Percentiles rank a stretch among this genome's conserved stretches.
Evolutionary conservation across 2,113 vertebrate species (phyloP).

Genomic region (Leptodactylus fuscus): DNA sequence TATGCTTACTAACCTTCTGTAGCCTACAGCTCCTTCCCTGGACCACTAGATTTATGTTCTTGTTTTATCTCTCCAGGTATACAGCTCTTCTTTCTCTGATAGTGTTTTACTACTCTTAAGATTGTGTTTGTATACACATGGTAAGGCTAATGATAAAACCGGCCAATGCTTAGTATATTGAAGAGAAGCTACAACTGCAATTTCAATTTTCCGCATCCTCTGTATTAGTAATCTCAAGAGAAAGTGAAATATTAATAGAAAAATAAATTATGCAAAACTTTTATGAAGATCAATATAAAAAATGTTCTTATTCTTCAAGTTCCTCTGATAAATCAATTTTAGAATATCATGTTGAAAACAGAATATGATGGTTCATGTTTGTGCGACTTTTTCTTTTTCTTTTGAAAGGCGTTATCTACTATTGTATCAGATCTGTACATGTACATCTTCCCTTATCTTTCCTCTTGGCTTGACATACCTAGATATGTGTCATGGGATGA

Average conservation of each 20-base stretch:
- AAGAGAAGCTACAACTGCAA: not conserved
- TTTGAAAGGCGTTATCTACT: no score
- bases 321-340: not conserved
- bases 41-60: constrained; percentile 22
- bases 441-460: no score
- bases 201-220: not conserved
- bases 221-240: not conserved
- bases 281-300: constrained; percentile 1
- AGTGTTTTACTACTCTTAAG: not conserved
- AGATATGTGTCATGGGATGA: no score
- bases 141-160: not conserved
- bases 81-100: not conserved
- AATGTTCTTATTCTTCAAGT: not conserved
- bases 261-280: not conserved
- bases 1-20: constrained; percentile 38
- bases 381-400: no score
- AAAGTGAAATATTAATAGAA: not conserved
- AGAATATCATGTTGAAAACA: not conserved
- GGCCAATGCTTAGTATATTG: not conserved
- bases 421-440: no score
- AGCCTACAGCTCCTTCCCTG: constrained; percentile 12
- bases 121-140: not conserved
- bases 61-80: constrained; percentile 38
- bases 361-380: no score
- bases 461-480: no score